Evolutionary conservation across 2,113 vertebrate species (phyloP).

Genomic region (Struthio camelus): DNA sequence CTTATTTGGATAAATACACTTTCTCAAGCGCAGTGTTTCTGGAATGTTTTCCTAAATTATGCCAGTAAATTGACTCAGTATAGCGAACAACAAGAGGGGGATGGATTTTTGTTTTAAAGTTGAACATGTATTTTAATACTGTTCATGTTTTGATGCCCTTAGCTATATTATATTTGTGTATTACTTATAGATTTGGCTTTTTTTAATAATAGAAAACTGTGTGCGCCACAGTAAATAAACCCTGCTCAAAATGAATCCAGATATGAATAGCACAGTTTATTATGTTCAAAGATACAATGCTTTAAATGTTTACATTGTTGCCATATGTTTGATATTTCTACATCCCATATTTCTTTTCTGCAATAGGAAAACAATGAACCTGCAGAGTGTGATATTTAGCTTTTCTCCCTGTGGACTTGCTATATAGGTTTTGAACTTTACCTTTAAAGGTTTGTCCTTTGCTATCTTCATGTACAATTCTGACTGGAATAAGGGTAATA

Average conservation of each 20-base stretch:
- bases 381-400: neutral
- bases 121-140: neutral
- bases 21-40: neutral
- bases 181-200: neutral
- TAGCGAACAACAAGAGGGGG: neutral
- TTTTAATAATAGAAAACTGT: neutral
- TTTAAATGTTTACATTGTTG: neutral
- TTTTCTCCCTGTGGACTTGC: neutral
- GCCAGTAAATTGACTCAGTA: neutral
- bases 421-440: conserved; percentile 7
- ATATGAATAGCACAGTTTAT: neutral
- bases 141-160: neutral
- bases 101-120: neutral
- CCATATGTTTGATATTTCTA: neutral
- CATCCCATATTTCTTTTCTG: neutral
- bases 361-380: neutral
- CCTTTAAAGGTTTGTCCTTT: neutral
- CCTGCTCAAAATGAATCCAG: neutral
- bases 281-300: neutral
- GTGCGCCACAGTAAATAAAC: neutral
- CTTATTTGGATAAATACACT: neutral
- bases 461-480: neutral
- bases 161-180: neutral
- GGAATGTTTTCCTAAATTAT: neutral
- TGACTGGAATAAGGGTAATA: neutral